Percentiles rank a stretch among this genome's conserved stretches.
Conservation (phyloP, 2,888 invertebrate species). For the Polyommatus icarus region DNA sequence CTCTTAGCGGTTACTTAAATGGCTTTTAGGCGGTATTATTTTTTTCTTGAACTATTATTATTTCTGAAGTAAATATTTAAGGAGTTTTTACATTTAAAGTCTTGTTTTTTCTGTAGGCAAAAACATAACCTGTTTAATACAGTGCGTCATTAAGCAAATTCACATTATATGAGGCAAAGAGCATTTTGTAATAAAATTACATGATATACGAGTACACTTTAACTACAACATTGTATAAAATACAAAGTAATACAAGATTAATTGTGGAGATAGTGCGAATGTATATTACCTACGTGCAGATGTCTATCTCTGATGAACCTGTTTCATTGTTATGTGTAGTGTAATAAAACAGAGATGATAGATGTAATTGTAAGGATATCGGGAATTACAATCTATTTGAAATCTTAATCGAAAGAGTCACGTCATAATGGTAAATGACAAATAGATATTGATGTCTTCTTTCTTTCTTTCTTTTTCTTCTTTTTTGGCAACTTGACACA, state of each 20-base stretch:
- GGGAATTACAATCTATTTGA: neutral
- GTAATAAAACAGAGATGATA: neutral
- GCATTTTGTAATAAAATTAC: neutral
- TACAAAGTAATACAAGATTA: slow-evolving; percentile 10
- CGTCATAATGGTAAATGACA: too few relatives aligned
- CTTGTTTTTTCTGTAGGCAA: neutral
- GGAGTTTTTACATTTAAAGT: neutral
- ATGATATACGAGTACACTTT: neutral
- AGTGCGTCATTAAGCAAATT: neutral
- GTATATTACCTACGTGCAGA: neutral
- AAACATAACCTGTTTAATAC: neutral
- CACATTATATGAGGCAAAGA: too few relatives aligned
- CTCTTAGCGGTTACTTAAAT: neutral
- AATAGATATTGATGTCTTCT: too few relatives aligned
- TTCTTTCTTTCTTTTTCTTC: too few relatives aligned
- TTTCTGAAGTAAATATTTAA: neutral
- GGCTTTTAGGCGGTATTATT: neutral
- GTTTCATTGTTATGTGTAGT: neutral
- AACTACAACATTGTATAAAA: neutral
- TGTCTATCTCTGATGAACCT: neutral
- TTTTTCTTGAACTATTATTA: neutral
- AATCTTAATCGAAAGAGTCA: too few relatives aligned
- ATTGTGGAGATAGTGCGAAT: neutral
- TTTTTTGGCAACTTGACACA: too few relatives aligned
- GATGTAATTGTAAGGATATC: neutral